phyloP scores from a whole-genome alignment of 2,113 vertebrate genomes.

The Python bivittatus region DNA sequence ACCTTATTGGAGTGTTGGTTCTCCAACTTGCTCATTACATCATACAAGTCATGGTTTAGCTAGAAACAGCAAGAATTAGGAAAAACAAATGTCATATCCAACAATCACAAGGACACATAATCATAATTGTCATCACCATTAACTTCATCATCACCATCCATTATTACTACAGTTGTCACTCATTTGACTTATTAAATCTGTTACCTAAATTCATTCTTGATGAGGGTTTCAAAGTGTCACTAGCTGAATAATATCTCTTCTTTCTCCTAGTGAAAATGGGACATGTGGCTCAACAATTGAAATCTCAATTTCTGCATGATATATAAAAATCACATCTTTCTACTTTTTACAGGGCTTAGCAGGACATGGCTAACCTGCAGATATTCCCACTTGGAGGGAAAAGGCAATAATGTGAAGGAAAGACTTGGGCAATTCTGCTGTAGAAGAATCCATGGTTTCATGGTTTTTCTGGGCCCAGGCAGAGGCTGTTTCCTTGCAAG shows the following conservation, averaged over 20 bases:
- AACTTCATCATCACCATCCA: background rate
- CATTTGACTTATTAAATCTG: background rate
- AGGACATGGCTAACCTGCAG: background rate
- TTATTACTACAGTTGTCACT: background rate
- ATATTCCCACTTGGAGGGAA: background rate
- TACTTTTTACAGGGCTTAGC: background rate
- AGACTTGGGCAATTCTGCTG: background rate
- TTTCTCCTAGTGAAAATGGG: background rate
- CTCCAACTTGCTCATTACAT: slow-evolving; percentile 88
- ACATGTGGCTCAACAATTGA: background rate
- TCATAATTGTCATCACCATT: background rate
- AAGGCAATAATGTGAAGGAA: background rate
- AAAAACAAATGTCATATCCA: background rate
- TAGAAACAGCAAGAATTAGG: slow-evolving; percentile 55
- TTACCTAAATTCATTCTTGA: background rate
- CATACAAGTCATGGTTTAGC: slow-evolving; percentile 86
- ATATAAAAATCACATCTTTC: background rate
- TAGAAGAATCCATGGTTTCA: background rate
- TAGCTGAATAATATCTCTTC: background rate
- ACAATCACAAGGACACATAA: background rate
- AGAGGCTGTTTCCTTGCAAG: too few relatives aligned
- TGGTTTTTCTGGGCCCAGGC: too few relatives aligned
- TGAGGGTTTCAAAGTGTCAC: background rate
- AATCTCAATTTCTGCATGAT: background rate
- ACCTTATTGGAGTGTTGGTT: slow-evolving; percentile 88